phyloP scores from a whole-genome alignment of 1,140 invertebrate genomes.

The Portunus trituberculatus region DNA sequence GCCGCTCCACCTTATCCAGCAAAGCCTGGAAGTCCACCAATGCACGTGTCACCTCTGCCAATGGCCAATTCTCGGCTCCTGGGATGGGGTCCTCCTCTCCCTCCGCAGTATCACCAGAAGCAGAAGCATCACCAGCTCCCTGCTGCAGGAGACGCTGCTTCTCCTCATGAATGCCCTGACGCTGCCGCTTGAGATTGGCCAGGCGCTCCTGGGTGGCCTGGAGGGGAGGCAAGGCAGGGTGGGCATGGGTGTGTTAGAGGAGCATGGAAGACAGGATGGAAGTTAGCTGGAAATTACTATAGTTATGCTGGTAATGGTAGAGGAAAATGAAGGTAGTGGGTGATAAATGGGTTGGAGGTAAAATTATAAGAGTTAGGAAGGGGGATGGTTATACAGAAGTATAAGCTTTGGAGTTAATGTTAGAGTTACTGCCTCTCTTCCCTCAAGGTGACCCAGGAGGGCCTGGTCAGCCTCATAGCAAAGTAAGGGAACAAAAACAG shows the following conservation, averaged over 20 bases:
- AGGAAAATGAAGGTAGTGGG: too few species aligned
- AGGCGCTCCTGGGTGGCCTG: slow-evolving; percentile 71
- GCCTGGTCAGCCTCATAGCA: neutral
- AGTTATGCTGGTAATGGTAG: too few species aligned
- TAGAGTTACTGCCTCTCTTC: neutral
- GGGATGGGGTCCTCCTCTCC: slow-evolving; percentile 70
- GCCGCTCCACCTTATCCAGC: slow-evolving; percentile 66
- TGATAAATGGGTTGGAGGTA: too few species aligned
- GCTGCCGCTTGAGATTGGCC: slow-evolving; percentile 73
- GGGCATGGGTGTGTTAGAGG: too few species aligned
- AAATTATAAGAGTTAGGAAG: too few species aligned
- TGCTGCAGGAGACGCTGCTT: slow-evolving; percentile 44
- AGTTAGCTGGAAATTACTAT: too few species aligned
- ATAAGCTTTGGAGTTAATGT: too few species aligned
- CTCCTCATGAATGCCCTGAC: slow-evolving; percentile 66
- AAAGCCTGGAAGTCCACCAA: slow-evolving; percentile 71
- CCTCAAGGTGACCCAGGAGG: neutral
- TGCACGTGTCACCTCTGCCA: slow-evolving; percentile 51
- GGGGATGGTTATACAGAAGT: too few species aligned
- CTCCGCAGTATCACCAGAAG: neutral
- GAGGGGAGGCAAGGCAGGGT: neutral
- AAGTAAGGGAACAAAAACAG: neutral
- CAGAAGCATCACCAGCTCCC: neutral
- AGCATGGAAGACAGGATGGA: too few species aligned
- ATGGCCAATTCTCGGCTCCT: slow-evolving; percentile 67